phyloP scores from a whole-genome alignment of 2,113 vertebrate genomes.

The Ondatra zibethicus region DNA sequence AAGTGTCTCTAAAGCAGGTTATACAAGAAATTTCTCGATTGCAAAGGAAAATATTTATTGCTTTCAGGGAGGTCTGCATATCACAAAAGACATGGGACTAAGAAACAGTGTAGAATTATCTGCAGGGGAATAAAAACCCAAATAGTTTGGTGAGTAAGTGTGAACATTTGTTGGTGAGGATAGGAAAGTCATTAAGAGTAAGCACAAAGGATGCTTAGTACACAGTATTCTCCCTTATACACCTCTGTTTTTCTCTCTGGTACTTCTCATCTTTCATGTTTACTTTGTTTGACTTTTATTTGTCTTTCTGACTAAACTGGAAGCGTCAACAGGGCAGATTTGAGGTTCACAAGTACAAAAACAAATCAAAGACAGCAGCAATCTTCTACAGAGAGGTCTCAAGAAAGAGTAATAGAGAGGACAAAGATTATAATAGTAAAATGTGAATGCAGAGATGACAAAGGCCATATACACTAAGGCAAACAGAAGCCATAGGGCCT shows the following conservation, averaged over 20 bases:
- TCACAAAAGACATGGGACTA: neutral
- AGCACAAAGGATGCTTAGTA: neutral
- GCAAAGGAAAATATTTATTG: neutral
- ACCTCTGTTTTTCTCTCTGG: neutral
- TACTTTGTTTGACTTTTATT: neutral
- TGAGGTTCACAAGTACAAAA: neutral
- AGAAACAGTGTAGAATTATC: neutral
- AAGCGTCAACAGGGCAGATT: neutral
- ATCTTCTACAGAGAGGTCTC: neutral
- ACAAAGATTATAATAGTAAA: neutral
- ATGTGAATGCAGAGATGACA: accelerated
- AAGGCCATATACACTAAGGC: neutral
- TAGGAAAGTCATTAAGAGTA: neutral
- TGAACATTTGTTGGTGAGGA: neutral
- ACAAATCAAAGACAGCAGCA: neutral
- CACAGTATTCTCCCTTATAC: neutral
- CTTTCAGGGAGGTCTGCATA: neutral
- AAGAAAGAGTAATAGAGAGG: neutral
- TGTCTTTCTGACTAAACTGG: neutral
- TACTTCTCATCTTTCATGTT: neutral
- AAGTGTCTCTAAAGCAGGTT: neutral
- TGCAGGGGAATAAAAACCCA: neutral
- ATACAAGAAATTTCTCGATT: neutral
- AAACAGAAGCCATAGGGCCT: neutral
- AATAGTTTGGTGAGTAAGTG: neutral